phyloP scores from a whole-genome alignment of 2,797 vertebrate genomes.

The Phataginus tricuspis region DNA sequence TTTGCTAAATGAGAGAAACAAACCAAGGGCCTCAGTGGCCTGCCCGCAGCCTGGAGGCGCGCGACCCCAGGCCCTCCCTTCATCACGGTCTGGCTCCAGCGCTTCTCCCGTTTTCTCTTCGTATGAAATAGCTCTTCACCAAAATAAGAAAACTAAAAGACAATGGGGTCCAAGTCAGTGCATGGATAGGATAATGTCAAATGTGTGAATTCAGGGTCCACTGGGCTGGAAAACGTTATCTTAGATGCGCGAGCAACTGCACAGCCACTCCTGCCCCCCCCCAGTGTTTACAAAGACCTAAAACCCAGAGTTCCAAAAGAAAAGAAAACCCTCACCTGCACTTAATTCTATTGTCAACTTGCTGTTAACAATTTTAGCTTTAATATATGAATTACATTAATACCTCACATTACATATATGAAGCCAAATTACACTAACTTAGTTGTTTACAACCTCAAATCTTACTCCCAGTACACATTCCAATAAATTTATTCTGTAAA shows the following conservation, averaged over 20 bases:
- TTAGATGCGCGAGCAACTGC: not conserved
- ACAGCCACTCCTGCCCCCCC: not conserved
- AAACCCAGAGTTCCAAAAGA: slow-evolving; percentile 73
- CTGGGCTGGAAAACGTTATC: not conserved
- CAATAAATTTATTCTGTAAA: slow-evolving; percentile 99
- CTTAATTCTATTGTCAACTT: slow-evolving; percentile 86
- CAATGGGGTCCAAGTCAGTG: not conserved
- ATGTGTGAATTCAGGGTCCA: not conserved
- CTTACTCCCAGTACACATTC: slow-evolving; percentile 92
- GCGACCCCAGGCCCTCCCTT: too few relatives aligned
- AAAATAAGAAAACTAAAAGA: slow-evolving; percentile 15
- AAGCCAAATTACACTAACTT: slow-evolving; percentile 89
- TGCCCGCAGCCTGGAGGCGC: too few relatives aligned
- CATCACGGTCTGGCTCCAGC: too few relatives aligned
- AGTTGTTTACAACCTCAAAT: slow-evolving; percentile 88
- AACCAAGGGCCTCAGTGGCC: not conserved
- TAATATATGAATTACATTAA: slow-evolving; percentile 90
- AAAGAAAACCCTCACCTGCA: slow-evolving; percentile 82
- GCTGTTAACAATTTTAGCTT: slow-evolving; percentile 89
- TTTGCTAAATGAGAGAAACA: not conserved
- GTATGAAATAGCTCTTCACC: not conserved
- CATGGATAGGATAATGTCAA: not conserved
- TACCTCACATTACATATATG: slow-evolving; percentile 90
- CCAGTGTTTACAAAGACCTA: slow-evolving; percentile 71
- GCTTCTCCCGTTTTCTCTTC: not conserved